Evolutionary conservation across 2,888 invertebrate genomes (phyloP).

Genomic region (Muscina levida): DNA sequence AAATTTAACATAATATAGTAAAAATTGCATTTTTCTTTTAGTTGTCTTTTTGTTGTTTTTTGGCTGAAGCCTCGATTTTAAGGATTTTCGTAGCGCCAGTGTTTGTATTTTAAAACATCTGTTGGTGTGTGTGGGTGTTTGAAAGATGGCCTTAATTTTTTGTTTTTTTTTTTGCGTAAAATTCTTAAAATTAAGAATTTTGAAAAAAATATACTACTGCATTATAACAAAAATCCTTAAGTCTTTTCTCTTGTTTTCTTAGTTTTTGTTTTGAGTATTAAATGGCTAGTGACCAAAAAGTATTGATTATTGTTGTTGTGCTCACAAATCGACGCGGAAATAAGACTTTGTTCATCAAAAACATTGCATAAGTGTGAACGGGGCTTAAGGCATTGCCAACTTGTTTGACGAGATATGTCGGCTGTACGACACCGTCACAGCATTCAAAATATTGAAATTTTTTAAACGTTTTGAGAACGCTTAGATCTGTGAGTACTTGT

Average conservation of each 20-base stretch:
- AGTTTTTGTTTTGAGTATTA: conserved; percentile 3
- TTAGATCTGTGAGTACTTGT: too few relatives aligned
- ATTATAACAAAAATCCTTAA: neutral
- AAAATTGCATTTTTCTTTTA: conserved; percentile 28
- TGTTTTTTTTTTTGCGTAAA: conserved; percentile 50
- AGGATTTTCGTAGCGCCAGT: neutral
- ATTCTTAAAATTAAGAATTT: conserved; percentile 61
- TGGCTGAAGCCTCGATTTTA: neutral
- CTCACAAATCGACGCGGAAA: too few relatives aligned
- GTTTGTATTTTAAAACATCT: conserved; percentile 8
- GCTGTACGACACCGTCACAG: too few relatives aligned
- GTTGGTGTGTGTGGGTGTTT: neutral
- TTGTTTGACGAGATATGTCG: too few relatives aligned
- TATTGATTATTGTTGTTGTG: too few relatives aligned
- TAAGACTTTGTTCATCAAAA: too few relatives aligned
- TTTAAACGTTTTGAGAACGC: too few relatives aligned
- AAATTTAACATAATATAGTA: conserved; percentile 11
- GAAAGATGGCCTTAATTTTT: conserved; percentile 40
- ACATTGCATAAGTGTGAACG: too few relatives aligned
- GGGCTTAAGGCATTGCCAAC: too few relatives aligned
- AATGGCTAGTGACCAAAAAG: neutral
- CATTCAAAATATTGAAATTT: too few relatives aligned
- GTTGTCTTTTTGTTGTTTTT: neutral
- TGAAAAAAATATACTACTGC: conserved; percentile 55
- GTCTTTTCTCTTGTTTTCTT: conserved; percentile 39